Evolutionary conservation across 2,797 vertebrate species (phyloP).

Genomic region (Poeciliopsis turneri): DNA sequence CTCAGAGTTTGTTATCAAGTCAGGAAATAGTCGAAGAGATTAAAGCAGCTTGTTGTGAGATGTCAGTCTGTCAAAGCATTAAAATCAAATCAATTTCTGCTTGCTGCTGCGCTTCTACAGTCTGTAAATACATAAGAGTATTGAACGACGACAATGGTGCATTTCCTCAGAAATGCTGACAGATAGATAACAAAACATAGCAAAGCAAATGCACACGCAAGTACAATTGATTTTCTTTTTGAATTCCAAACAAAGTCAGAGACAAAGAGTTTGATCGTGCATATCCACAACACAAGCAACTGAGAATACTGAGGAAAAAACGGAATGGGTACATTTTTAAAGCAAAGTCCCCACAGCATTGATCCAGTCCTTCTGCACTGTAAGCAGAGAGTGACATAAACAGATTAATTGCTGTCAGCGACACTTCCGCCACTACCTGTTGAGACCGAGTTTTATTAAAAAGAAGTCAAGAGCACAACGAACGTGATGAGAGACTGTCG

Average conservation of each 20-base stretch:
- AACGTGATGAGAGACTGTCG: conserved; percentile 52
- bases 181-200: background rate
- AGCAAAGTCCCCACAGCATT: conserved; percentile 33
- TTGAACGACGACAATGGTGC: background rate
- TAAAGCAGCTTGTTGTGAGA: conserved; percentile 46
- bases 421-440: conserved; percentile 18
- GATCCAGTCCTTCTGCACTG: conserved; percentile 22
- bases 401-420: conserved; percentile 46
- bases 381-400: conserved; percentile 42
- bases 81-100: conserved; percentile 25
- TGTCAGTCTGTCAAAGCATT: conserved; percentile 35
- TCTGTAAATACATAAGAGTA: background rate
- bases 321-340: conserved; percentile 41
- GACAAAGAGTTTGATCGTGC: background rate
- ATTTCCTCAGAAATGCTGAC: background rate
- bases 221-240: background rate
- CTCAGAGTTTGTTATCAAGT: conserved; percentile 42
- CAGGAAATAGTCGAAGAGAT: conserved; percentile 48
- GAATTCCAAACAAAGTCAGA: background rate
- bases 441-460: conserved; percentile 39
- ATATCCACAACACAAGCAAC: background rate
- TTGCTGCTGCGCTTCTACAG: background rate
- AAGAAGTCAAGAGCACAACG: conserved; percentile 32
- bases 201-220: background rate
- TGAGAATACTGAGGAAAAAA: conserved; percentile 2